Evolutionary conservation across 2,113 vertebrate species (phyloP).

Genomic region (Serilophus lunatus): DNA sequence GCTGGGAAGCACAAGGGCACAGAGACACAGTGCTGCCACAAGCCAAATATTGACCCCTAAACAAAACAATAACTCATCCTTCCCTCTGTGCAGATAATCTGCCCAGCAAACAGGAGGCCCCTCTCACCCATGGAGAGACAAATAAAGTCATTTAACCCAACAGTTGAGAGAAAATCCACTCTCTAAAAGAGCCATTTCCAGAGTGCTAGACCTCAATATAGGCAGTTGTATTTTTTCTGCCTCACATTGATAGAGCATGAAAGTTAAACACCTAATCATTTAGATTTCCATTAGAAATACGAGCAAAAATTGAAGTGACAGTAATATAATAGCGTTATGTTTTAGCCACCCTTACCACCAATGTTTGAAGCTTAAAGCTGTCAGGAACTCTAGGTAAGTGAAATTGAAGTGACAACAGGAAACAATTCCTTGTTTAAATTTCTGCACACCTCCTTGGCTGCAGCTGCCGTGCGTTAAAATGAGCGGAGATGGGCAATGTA

Average conservation of each 20-base stretch:
- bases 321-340: not conserved
- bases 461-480: not conserved
- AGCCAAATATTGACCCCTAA: not conserved
- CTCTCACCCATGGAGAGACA: not conserved
- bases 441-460: not conserved
- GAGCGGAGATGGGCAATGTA: not conserved
- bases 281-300: constrained; percentile 24
- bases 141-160: not conserved
- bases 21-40: not conserved
- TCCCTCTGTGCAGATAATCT: not conserved
- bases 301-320: constrained; percentile 16
- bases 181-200: not conserved
- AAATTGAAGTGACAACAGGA: not conserved
- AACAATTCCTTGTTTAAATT: constrained; percentile 27
- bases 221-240: not conserved
- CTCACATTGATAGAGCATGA: not conserved
- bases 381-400: not conserved
- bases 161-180: not conserved
- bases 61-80: not conserved
- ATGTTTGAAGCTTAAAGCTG: not conserved
- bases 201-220: not conserved
- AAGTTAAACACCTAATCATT: constrained; percentile 29
- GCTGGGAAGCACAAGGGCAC: not conserved
- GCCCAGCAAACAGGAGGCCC: not conserved
- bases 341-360: not conserved